Evolutionary conservation across 1,140 invertebrate species (phyloP).

Genomic region (Calliphora vicina): DNA sequence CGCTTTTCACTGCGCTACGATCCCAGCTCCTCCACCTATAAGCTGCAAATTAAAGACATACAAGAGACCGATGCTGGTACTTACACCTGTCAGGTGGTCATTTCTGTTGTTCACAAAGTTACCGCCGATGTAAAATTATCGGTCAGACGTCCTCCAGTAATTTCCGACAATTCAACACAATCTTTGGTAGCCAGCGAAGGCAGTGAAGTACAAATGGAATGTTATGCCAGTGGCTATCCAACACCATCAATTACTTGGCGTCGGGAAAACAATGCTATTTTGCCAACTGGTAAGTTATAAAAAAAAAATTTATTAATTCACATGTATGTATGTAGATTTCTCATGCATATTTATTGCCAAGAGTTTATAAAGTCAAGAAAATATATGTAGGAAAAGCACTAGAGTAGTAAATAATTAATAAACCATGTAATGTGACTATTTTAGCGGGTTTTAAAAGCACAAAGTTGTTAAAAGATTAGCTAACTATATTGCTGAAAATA

Average conservation of each 20-base stretch:
- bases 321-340: no score
- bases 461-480: no score
- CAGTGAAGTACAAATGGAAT: slow-evolving; percentile 81
- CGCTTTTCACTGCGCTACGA: slow-evolving; percentile 86
- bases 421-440: no score
- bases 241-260: slow-evolving; percentile 87
- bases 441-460: no score
- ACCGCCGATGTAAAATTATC: slow-evolving; percentile 84
- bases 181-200: slow-evolving; percentile 85
- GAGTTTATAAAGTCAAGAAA: no score
- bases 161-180: slow-evolving; percentile 91
- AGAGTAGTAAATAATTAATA: no score
- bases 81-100: slow-evolving; percentile 87
- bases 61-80: slow-evolving; percentile 91
- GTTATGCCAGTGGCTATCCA: slow-evolving; percentile 86
- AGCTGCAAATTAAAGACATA: slow-evolving; percentile 91
- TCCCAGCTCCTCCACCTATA: slow-evolving; percentile 78
- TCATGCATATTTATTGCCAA: no score
- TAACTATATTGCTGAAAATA: no score
- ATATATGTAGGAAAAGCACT: no score
- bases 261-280: slow-evolving; percentile 89
- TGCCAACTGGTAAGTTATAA: slow-evolving; percentile 81
- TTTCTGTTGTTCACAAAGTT: slow-evolving; percentile 79
- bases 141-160: slow-evolving; percentile 86
- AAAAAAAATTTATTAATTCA: background rate